Base-by-base conservation (phyloP, 2,113 vertebrate species). In the Dromas ardeola region DNA sequence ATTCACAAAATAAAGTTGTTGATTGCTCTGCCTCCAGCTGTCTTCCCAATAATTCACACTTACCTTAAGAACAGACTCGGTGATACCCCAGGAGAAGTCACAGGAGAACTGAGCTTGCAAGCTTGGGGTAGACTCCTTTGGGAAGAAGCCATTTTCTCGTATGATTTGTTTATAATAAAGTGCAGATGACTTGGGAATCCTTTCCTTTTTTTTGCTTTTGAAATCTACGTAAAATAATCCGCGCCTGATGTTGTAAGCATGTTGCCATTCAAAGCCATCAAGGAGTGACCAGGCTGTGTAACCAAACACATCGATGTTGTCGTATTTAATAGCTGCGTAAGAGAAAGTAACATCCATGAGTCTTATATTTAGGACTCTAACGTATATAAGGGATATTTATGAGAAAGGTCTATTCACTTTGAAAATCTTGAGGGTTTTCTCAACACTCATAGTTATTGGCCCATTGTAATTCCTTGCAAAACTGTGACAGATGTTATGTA, bases 181-280 rank as follows among this genome's bases (percentile, higher is more conserved):
- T 55, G 99, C 99, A 2, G 99, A 98, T 63, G 99, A 99, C 94
- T 99, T 99, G 15, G 99, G 98, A 72, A 98, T 97, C 91, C 99
- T 98, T 96, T 97, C 98, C 91, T 98, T 98, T 77, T 98, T 96
- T 61, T 97, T 66, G 16, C 98, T 98, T 52, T 92, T 98, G 91
- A 99, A 99, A 94, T 99, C 98, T 11, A 99, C 93, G 69, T 99
- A 99, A 97, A 99, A 99, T 25, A 99, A 98, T 45, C 99, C 99
- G 5, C 99, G 98, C 69, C 99, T 98, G n/a, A 97, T 96, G 40
- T 81, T 97, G 90, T 99, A 99, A 43, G 98, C 98, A 15, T 99
- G 98, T 80, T 99, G 99, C 99, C 99, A 99, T 96, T 99, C 99
- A 73, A 99, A 99, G 82, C 99, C 99, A 72, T 99, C 99, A 56